Evolutionary conservation across 2,888 invertebrate species (phyloP).

Genomic region (Calameuta idolon): DNA sequence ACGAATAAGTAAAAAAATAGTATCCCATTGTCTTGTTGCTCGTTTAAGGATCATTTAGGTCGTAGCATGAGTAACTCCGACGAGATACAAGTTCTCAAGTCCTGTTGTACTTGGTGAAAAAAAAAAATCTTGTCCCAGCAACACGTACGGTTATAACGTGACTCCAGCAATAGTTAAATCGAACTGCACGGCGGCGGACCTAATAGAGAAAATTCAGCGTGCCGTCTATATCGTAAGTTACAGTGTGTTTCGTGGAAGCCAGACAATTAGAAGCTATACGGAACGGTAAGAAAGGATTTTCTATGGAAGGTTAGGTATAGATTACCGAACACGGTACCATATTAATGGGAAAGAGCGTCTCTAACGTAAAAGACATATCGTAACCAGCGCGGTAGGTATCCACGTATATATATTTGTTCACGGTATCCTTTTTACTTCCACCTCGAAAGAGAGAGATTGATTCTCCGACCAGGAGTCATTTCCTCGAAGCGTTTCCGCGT

Average conservation of each 20-base stretch:
- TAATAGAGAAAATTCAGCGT: background rate
- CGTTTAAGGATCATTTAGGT: background rate
- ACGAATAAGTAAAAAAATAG: background rate
- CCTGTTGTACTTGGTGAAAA: background rate
- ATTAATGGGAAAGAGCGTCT: background rate
- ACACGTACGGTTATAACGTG: background rate
- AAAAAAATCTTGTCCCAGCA: background rate
- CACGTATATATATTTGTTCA: background rate
- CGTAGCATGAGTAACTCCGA: background rate
- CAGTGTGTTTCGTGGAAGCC: background rate
- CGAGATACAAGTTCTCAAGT: background rate
- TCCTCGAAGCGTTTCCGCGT: background rate
- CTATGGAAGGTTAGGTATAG: background rate
- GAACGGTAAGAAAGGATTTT: background rate
- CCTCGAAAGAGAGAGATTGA: background rate
- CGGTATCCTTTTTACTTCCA: background rate
- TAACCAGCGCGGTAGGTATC: background rate
- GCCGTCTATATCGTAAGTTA: background rate
- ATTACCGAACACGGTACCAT: background rate
- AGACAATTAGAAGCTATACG: background rate
- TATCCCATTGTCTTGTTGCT: background rate
- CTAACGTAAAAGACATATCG: background rate
- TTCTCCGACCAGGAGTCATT: background rate
- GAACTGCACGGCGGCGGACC: background rate
- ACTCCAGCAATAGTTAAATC: background rate